A percentile compares a stretch with the other conserved stretches of the same genome.
Conservation (phyloP, 2,888 invertebrate genomes). For the Phyllotreta cruciferae region DNA sequence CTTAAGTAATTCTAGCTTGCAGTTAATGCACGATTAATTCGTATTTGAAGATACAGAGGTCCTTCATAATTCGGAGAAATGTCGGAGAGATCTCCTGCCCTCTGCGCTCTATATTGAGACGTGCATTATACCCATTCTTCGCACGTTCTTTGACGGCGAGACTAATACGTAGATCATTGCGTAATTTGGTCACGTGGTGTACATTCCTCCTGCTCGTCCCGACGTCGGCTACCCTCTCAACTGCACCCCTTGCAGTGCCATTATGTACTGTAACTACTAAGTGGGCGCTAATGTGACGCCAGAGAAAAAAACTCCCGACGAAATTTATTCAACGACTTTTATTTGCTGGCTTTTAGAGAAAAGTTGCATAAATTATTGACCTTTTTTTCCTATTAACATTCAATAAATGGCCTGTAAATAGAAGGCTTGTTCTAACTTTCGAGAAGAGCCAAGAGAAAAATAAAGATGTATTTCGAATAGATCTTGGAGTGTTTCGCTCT, state of each 20-base stretch:
- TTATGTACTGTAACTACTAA: constrained; percentile 54
- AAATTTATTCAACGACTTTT: constrained; percentile 9
- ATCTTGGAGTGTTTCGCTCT: constrained; percentile 1
- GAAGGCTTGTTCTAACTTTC: too few relatives aligned
- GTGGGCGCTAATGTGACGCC: constrained; percentile 53
- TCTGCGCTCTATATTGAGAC: constrained; percentile 39
- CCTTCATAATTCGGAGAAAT: neutral
- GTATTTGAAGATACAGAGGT: too few relatives aligned
- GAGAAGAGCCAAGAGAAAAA: too few relatives aligned
- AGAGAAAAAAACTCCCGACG: constrained; percentile 43
- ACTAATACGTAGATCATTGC: constrained; percentile 58
- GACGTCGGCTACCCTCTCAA: constrained; percentile 39
- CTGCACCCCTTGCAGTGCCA: constrained; percentile 51
- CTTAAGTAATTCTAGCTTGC: too few relatives aligned
- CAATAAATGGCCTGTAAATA: too few relatives aligned
- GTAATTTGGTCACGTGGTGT: constrained; percentile 60
- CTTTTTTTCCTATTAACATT: too few relatives aligned
- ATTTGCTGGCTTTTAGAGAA: constrained; percentile 1
- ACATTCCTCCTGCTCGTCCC: constrained; percentile 49
- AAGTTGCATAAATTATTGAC: neutral
- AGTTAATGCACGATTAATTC: too few relatives aligned
- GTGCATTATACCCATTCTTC: constrained; percentile 45
- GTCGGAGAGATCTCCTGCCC: constrained; percentile 27
- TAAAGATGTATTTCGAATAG: neutral
- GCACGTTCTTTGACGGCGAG: constrained; percentile 48